These are phyloP conservation scores for Tarsius wallacei DNA, from an alignment of 2,797 vertebrate species.

Conservation along the genomic window DNA sequence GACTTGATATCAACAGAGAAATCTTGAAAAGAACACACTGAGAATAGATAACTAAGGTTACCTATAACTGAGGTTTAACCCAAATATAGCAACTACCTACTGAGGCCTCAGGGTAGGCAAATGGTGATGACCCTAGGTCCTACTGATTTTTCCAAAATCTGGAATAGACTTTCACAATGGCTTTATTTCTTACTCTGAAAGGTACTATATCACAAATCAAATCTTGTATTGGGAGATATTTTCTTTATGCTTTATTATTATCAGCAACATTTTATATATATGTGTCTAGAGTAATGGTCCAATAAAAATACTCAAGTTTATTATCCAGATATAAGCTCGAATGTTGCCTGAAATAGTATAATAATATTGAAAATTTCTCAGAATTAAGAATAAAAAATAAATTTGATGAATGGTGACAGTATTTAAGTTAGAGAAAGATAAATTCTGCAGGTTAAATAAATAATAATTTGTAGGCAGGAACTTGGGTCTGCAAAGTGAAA, in stretches of 20 bases:
- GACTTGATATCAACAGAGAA: neutral
- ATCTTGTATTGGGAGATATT: neutral
- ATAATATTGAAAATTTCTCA: neutral
- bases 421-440: constrained; percentile 7
- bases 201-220: neutral
- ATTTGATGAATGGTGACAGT: neutral
- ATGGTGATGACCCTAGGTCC: neutral
- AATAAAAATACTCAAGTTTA: neutral
- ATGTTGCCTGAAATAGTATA: constrained; percentile 20
- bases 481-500: neutral
- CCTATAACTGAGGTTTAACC: neutral
- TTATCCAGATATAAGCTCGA: neutral
- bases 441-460: neutral
- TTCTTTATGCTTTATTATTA: neutral
- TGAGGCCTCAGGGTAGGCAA: neutral
- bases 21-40: neutral
- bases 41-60: neutral
- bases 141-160: neutral
- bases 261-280: neutral
- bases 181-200: constrained; percentile 19
- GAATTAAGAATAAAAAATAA: neutral
- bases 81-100: neutral
- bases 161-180: neutral
- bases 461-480: neutral
- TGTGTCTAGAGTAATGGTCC: neutral